Base-by-base conservation (phyloP, 2,797 vertebrate genomes). In the Rhinella marina region DNA sequence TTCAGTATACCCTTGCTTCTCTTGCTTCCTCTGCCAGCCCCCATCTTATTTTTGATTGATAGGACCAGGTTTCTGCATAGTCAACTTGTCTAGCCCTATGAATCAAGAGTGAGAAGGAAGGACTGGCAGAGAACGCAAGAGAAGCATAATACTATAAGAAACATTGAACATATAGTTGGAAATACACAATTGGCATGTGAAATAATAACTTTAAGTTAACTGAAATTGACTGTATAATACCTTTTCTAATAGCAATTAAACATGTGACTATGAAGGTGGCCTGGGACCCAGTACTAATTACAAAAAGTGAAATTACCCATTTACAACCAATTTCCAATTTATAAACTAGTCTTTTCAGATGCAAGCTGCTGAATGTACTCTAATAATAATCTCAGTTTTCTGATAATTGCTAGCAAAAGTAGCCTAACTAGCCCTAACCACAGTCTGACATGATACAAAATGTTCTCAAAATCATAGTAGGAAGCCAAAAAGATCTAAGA, bases 361-460 rank as follows among this genome's bases (percentile, higher is more conserved):
- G 32, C 8, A 73, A 41, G 17, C 19, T 73, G 29, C 17, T 59
- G 13, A 59, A 61, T n/a, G 32, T 59, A 75, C 56, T 61, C 41
- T 84, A 61, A 75, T 84, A 23, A 75, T 21, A 25, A 21, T 57
- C 68, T 73, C 14, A 84, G 75, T 84, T 75, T 73, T 32, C 27
- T 61, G 12, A 41, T 17, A 61, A 29, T 41, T 59, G n/a, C 52
- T 84, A 29, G 70, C 56, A 70, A 59, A 84, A 75, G 32, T 32
- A 75, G 2, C 48, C 13, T 73, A 75, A 84, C 17, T 61, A n/a
- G 23, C 21, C 17, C 29, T 72, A 61, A 59, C 68, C 23, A 61
- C 70, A 75, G 32, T 73, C 29, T 61, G 82, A 84, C 75, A 72
- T 75, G 21, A 76, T 75, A 57, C 54, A 84, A 84, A 75, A 75